Base-by-base conservation (phyloP, 1,140 invertebrate genomes). In the Caenorhabditis remanei region DNA sequence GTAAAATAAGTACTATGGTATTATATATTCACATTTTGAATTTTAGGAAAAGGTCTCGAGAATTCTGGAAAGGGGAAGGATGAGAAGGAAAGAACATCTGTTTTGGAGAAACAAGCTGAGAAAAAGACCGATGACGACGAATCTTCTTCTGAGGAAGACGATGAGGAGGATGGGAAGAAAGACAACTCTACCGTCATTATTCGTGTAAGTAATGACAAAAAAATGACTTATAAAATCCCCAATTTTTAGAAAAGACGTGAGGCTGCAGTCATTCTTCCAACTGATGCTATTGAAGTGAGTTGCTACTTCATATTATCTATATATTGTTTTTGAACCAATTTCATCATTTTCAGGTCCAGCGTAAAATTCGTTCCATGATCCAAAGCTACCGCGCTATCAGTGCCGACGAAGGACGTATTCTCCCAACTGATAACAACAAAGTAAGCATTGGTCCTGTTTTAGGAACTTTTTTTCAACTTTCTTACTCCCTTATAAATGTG, bases 121-220 rank as follows among this genome's bases (percentile, higher is more conserved):
- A 79, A 79, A n/a, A 79, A 79, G 24, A 13, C 46, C 4, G 46
- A 79, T 11, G 46, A 79, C 13, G 71, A 79, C 24, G 71, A 79
- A 50, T 79, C 71, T 21, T 79, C 71, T 13, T 84, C 82, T 5
- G 32, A 46, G 16, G 63, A 53, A 43, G 85, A 85, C 16, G 84
- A 85, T 16, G 50, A 85, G 1, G 85, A 85, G 13, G 46, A 67
- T 41, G 65, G 79, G 1, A 53, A 85, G 32, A n/a, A 13, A 11
- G 82, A 84, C 24, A 84, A 84, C 19, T 58, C 53, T 41, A 63
- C 58, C 14, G 24, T 61, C 6, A 85, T 67, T 16, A 85, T 79
- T 24, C 71, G 71, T 24, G 71, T 50, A 79, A 79, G 41, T 43
- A 16, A 9, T 43, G 1, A 7, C 8, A 11, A 32, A 1, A 32